Evolutionary conservation across 2,113 vertebrate genomes (phyloP).

Genomic region (Chaetodon auriga): DNA sequence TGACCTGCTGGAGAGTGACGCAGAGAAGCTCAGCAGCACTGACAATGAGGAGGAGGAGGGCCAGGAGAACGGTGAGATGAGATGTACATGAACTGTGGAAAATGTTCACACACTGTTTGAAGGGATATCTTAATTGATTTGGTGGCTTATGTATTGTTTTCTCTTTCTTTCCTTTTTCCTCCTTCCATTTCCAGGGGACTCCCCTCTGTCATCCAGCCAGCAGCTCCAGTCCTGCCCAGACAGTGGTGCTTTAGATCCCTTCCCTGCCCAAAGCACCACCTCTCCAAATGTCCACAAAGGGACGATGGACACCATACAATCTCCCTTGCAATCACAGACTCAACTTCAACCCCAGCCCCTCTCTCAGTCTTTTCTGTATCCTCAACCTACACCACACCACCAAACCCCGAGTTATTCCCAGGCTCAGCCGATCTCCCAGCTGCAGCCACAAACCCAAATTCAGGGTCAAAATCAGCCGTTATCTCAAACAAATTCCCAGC

Average conservation of each 20-base stretch:
- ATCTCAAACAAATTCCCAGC: slow-evolving; percentile 34
- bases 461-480: slow-evolving; percentile 42
- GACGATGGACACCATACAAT: slow-evolving; percentile 23
- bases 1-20: slow-evolving; percentile 92
- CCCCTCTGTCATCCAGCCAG: slow-evolving; percentile 64
- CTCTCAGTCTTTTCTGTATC: slow-evolving; percentile 50
- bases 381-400: slow-evolving; percentile 38
- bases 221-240: slow-evolving; percentile 58
- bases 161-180: slow-evolving; percentile 68
- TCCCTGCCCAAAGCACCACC: slow-evolving; percentile 45
- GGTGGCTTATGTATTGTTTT: background rate
- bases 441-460: slow-evolving; percentile 43
- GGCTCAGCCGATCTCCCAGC: slow-evolving; percentile 37
- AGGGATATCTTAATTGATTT: background rate
- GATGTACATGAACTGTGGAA: background rate
- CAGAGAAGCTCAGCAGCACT: slow-evolving; percentile 94
- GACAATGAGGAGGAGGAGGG: slow-evolving; percentile 96
- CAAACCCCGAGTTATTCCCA: slow-evolving; percentile 54
- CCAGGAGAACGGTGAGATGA: slow-evolving; percentile 83
- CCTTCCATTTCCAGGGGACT: slow-evolving; percentile 52
- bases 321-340: slow-evolving; percentile 53
- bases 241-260: slow-evolving; percentile 42
- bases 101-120: background rate
- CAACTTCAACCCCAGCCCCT: slow-evolving; percentile 39
- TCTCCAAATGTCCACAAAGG: slow-evolving; percentile 63